Evolutionary conservation across 1,140 invertebrate genomes (phyloP), one percentile per base, ranked within the genome.

Genomic region (Drosophila suzukii): DNA sequence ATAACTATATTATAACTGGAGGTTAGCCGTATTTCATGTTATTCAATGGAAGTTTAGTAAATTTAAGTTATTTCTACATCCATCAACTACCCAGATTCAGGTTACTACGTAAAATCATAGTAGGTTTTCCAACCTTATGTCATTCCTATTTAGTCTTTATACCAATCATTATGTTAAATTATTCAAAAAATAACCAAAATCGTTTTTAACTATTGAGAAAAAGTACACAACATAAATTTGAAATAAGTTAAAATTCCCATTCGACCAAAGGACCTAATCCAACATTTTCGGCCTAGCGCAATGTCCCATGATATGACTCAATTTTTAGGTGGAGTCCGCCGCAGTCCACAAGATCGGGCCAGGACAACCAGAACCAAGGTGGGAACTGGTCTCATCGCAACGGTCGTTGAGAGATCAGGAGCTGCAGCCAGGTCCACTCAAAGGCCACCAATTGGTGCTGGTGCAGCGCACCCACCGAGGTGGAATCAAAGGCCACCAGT

Each of bases 121-220:
- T n/a, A 36, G 55, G 13, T 8, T 4, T 11, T 6, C 1, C 0
- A 13, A 2, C 1, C 1, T 0, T 0, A 10, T 50, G 30, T 50
- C 66, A 71, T 36, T 57, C 15, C 27, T 11, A 34, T 58, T 17
- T 13, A 15, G 10, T 49, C 12, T 27, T 20, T 70, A 24, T 32
- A 71, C n/a, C 51, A 27, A 36, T 58, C 67, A 46, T 15, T 44
- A 71, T 71, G 65, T 71, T 71, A 50, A 57, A 49, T 41, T 58
- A 70, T 71, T 30, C 4, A 34, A 49, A 38, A 30, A 66, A 71
- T n/a, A 58, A 49, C 36, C 15, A 58, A 71, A 71, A 43, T 49
- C 65, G 20, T 41, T 71, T 71, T 71, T 58, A 58, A 49, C 44
- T 30, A 13, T 49, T n/a, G 34, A 38, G 6, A 34, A 56, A 70